A percentile compares a stretch with the other conserved stretches of the same genome.
Evolutionary conservation across 2,888 invertebrate genomes (phyloP).

Genomic region (Elmis aenea): DNA sequence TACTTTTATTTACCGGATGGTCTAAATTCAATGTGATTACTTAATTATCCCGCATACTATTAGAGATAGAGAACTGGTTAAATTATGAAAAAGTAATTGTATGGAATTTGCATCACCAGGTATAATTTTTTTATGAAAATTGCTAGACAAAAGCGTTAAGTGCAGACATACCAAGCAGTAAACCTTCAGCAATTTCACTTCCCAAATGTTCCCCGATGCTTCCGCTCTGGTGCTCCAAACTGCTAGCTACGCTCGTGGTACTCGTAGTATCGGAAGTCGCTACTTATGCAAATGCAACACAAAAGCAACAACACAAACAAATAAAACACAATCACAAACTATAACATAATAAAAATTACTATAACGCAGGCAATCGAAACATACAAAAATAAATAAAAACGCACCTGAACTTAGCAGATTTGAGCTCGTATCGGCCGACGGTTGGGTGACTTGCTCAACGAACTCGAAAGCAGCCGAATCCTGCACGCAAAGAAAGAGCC

Average conservation of each 20-base stretch:
- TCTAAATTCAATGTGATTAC: no score
- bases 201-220: no score
- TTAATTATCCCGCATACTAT: no score
- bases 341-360: slow-evolving; percentile 7
- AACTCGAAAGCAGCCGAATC: slow-evolving; percentile 75
- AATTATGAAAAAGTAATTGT: no score
- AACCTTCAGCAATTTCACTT: no score
- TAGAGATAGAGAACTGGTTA: no score
- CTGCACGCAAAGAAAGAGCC: slow-evolving; percentile 70
- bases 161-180: no score
- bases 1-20: no score
- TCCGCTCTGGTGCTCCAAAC: slow-evolving; percentile 41
- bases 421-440: slow-evolving; percentile 50
- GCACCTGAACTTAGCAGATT: slow-evolving; percentile 69
- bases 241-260: slow-evolving; percentile 47
- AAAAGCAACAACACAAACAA: slow-evolving; percentile 30
- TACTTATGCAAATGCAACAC: slow-evolving; percentile 30
- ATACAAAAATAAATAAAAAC: no score
- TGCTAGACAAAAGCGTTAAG: no score
- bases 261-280: slow-evolving; percentile 47
- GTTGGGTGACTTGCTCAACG: slow-evolving; percentile 57
- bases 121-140: no score
- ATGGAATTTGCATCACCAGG: no score
- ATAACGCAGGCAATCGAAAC: slow-evolving; percentile 1
- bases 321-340: slow-evolving; percentile 11